Evolutionary conservation across 2,888 invertebrate genomes (phyloP), one percentile per base, ranked within the genome.

Genomic region (Apamea monoglypha): DNA sequence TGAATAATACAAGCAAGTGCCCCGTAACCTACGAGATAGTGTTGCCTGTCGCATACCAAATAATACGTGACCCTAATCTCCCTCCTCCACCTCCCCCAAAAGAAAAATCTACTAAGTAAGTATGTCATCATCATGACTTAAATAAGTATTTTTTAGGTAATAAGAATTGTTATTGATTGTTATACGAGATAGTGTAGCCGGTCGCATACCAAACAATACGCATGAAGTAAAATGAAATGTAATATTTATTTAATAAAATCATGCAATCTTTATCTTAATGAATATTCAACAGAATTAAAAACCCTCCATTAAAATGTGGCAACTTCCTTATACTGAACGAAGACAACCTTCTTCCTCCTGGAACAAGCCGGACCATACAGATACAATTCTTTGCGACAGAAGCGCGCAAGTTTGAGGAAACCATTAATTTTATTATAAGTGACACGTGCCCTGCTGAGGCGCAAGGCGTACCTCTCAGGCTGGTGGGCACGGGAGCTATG

Each of bases 1-100:
- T 98, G 44, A 97, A 97, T 86, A 98, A 98, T 90, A 97, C 94
- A 1, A 98, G 98, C 82, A 96, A 96, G 91, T 98, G 97, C 90
- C 96, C 97, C 0, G 96, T 97, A 21, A 95, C 95, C 0, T 97
- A 97, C 82, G 95, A 95, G 86, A 96, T 97, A 69, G 87, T 95
- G 75, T 84, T 97, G 69, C 96, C 96, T 25, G 61, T 79, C 8
- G 76, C 92, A 84, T 95, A 96, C 81, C 92, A 90, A 82, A 40
- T 64, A 1, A 2, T 0, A 2, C 80, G 56, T 18, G 93, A 94
- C 44, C 90, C 93, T 16, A 86, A 88, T 7, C 8, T 69, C 25
- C 86, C 89, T 44, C 76, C 88, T 53, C 76, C 87, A 21, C 53
- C 82, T n/a, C 53, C 87, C 56, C 18, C 80, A 12, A 93, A 92